Conservation (phyloP, 92 coral and sea anemone species). For the Parazoanthus atlanticus region DNA sequence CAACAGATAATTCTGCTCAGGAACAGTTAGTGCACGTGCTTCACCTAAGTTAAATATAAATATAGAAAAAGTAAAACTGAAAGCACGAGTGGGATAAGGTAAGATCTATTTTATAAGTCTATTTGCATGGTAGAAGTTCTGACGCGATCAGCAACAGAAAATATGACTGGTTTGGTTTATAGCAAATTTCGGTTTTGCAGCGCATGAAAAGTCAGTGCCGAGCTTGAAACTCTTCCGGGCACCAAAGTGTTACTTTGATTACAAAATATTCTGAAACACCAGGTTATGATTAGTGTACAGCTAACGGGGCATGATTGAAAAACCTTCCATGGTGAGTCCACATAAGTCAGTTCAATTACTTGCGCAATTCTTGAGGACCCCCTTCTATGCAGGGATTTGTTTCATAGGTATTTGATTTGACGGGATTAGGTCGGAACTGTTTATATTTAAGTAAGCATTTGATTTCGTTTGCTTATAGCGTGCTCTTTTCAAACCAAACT, state of each 20-base stretch:
- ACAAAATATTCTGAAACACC: not conserved
- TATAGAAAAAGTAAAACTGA: no score
- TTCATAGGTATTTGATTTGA: not conserved
- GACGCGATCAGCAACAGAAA: not conserved
- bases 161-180: not conserved
- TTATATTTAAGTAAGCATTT: not conserved
- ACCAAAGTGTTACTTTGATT: not conserved
- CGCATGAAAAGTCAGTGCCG: not conserved
- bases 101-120: not conserved
- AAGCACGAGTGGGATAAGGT: not conserved
- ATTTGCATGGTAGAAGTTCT: no score
- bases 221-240: not conserved
- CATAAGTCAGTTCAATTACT: not conserved
- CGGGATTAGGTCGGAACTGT: not conserved
- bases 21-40: not conserved
- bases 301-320: not conserved
- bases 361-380: not conserved
- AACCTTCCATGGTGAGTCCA: not conserved
- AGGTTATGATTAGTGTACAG: not conserved
- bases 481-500: conserved; percentile 13
- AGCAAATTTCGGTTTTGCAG: not conserved
- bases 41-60: not conserved
- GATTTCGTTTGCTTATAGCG: not conserved
- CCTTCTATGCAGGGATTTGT: not conserved
- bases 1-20: not conserved